A percentile compares a stretch with the other conserved stretches of the same genome.
phyloP scores from a whole-genome alignment of 30 jellyfish, hydroid and myxozoan genomes.

The Chrysaora quinquecirrha region DNA sequence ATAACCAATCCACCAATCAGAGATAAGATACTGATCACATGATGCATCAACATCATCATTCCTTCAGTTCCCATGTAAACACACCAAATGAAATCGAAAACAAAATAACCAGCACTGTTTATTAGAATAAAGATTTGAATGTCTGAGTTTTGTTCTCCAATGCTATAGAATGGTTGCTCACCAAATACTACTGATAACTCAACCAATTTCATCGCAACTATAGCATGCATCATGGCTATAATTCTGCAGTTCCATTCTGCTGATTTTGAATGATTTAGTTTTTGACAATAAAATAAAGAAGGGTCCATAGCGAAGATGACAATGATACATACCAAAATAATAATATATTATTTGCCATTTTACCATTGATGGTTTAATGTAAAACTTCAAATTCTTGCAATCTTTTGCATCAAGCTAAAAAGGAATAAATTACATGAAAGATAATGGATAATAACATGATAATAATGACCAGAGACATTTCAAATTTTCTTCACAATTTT shows the following conservation, averaged over 20 bases:
- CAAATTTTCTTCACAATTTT: no score
- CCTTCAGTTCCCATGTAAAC: slow-evolving; percentile 91
- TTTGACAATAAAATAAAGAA: slow-evolving; percentile 38
- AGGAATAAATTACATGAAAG: no score
- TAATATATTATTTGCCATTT: not conserved
- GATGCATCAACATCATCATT: slow-evolving; percentile 78
- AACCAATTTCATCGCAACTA: slow-evolving; percentile 35
- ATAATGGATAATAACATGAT: no score
- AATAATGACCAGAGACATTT: no score
- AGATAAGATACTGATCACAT: slow-evolving; percentile 77
- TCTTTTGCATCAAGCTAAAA: no score
- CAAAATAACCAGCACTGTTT: slow-evolving; percentile 78
- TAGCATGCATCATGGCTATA: slow-evolving; percentile 80
- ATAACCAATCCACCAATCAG: slow-evolving; percentile 71
- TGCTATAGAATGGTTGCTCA: slow-evolving; percentile 72
- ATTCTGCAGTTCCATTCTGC: slow-evolving; percentile 86
- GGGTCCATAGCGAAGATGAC: slow-evolving; percentile 62
- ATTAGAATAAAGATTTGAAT: slow-evolving; percentile 52
- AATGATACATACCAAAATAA: slow-evolving; percentile 49
- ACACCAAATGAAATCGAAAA: slow-evolving; percentile 89
- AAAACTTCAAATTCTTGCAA: not conserved
- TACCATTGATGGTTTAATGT: not conserved
- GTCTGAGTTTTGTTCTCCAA: slow-evolving; percentile 77
- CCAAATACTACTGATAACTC: slow-evolving; percentile 55
- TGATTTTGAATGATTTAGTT: slow-evolving; percentile 12